Evolutionary conservation across 1,140 invertebrate genomes (phyloP).

Genomic region (Metopolophium dirhodum): DNA sequence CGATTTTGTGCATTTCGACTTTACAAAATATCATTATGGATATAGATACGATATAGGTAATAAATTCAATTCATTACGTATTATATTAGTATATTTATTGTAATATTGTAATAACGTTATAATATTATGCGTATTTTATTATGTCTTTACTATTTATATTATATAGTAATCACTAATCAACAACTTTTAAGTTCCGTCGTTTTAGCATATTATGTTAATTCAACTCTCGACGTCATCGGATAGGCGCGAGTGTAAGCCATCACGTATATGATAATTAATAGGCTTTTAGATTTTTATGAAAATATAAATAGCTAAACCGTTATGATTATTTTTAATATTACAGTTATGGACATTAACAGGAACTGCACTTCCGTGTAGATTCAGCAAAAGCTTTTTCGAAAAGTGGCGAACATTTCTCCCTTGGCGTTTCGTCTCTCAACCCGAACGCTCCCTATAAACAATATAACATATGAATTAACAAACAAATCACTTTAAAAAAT

Average conservation of each 20-base stretch:
- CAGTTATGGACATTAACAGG: not conserved
- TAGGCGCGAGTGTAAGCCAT: not conserved
- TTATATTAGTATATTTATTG: not conserved
- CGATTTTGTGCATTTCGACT: not conserved
- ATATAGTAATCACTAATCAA: not conserved
- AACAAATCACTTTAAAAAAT: not conserved
- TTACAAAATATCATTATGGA: not conserved
- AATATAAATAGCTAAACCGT: not conserved
- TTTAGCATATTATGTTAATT: not conserved
- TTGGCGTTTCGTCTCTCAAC: slow-evolving; percentile 17
- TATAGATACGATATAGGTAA: not conserved
- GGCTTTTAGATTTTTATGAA: not conserved
- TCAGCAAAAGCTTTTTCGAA: slow-evolving; percentile 53
- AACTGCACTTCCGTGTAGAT: slow-evolving; percentile 39
- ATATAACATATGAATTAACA: not conserved
- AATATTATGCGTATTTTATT: not conserved
- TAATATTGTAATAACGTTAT: not conserved
- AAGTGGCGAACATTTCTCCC: slow-evolving; percentile 45
- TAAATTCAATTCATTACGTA: not conserved
- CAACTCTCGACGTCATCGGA: not conserved
- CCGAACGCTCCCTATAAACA: slow-evolving; percentile 31
- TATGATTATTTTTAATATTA: not conserved
- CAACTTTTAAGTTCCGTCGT: not conserved
- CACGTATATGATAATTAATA: not conserved
- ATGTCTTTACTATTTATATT: not conserved